A percentile compares a stretch with the other conserved stretches of the same genome.
These are phyloP conservation scores for Ectropis crepuscularia DNA, from an alignment of 2,888 invertebrate genomes.

Conservation along the genomic window DNA sequence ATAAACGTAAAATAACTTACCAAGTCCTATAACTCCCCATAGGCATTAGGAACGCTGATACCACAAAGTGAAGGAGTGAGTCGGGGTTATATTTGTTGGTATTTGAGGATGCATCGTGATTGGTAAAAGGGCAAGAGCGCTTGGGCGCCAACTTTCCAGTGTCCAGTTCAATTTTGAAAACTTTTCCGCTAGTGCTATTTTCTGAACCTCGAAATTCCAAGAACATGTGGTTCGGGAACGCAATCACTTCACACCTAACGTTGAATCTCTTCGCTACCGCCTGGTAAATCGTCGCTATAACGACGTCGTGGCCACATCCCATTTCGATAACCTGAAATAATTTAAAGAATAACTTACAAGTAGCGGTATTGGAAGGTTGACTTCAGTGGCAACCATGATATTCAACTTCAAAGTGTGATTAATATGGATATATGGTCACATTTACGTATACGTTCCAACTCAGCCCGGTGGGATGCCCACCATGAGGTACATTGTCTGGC, in stretches of 20 bases:
- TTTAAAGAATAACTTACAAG: background rate
- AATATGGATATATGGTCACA: too few species aligned
- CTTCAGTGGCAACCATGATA: background rate
- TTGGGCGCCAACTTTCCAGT: slow-evolving; percentile 58
- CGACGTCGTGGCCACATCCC: slow-evolving; percentile 55
- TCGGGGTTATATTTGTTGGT: slow-evolving; percentile 53
- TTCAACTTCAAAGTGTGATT: too few species aligned
- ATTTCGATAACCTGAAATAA: slow-evolving; percentile 57
- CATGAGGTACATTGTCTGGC: too few species aligned
- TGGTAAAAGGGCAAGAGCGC: slow-evolving; percentile 61
- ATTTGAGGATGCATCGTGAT: slow-evolving; percentile 15
- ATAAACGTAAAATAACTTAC: slow-evolving; percentile 44
- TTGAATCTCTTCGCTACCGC: slow-evolving; percentile 64
- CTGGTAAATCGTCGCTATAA: slow-evolving; percentile 60
- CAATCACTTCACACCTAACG: slow-evolving; percentile 59
- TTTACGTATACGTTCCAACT: too few species aligned
- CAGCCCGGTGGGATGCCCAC: too few species aligned
- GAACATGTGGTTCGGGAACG: slow-evolving; percentile 68
- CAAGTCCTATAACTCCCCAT: slow-evolving; percentile 59
- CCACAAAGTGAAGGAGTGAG: slow-evolving; percentile 57
- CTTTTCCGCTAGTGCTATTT: slow-evolving; percentile 19
- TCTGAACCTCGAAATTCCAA: slow-evolving; percentile 59
- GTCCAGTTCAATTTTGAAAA: slow-evolving; percentile 56
- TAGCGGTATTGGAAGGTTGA: background rate
- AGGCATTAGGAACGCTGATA: slow-evolving; percentile 52